Base-by-base conservation (phyloP, 2,888 invertebrate species). In the Rhodophaea formosa region DNA sequence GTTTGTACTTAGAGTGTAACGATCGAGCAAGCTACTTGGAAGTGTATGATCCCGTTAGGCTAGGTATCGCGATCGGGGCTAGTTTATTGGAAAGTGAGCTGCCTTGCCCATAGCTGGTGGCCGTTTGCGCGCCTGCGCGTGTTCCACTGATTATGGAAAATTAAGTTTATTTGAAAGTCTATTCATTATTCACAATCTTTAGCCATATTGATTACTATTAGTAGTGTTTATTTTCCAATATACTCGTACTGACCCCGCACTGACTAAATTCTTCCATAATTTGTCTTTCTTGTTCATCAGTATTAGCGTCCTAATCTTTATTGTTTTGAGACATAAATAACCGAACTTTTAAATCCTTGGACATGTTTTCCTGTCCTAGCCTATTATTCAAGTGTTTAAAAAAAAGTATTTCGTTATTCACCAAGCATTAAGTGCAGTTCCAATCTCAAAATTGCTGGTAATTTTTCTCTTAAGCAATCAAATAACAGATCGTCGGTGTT, bases 51-150 rank as follows among this genome's bases (percentile, higher is more conserved):
- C 86, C 89, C 88, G 89, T 88, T 89, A 88, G 82, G 62, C 75
- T 79, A 80, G 86, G 82, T 86, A 86, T 86, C 86, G 82, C 84
- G 84, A 85, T 79, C 77, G 80, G 69, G 76, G 82, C 82, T 82
- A 79, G 84, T 82, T 86, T 83, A 87, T 88, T 87, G 88, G 88
- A 88, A 88, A 89, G 87, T 84, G 80, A 86, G 83, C 76, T 80
- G 82, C 79, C 71, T 74, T 78, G 79, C 76, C 79, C 81, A 81
- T 82, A 70, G 80, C 77, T 74, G 70, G 79, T 75, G 74, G 62
- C 47, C 58, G 52, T 60, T 61, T 55, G 54, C 47, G 52, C 17
- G 55, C 53, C 57, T 56, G 62, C 60, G 62, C 57, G 60, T 32
- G 53, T 44, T 53, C 29, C 54, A 53, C 45, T 61, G 56, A 59